Percentiles rank a stretch among this genome's conserved stretches.
These are phyloP conservation scores for Thunnus thynnus DNA, from an alignment of 2,113 vertebrate genomes.

Conservation along the genomic window DNA sequence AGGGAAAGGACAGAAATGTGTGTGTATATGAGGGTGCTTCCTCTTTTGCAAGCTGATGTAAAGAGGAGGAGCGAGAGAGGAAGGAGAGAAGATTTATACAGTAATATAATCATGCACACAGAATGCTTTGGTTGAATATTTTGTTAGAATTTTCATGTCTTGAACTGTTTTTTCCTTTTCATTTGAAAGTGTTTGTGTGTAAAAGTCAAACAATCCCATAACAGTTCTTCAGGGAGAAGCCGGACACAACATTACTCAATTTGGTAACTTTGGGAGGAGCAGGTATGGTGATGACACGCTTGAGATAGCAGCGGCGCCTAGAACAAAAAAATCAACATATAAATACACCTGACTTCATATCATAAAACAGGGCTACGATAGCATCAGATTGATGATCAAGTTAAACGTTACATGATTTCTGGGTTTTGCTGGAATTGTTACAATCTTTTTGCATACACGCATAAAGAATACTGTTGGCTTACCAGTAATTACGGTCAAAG, in stretches of 20 bases:
- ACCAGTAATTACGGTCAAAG: not conserved
- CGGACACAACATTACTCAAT: constrained; percentile 56
- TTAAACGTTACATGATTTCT: not conserved
- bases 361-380: not conserved
- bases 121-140: too few species aligned
- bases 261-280: constrained; percentile 54
- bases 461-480: not conserved
- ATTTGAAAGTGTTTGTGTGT: not conserved
- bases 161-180: not conserved
- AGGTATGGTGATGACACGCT: constrained; percentile 70
- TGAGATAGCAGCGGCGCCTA: constrained; percentile 75
- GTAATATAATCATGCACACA: too few species aligned
- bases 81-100: too few species aligned
- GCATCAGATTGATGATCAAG: not conserved
- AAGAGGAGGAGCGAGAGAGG: too few species aligned
- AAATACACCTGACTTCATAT: not conserved
- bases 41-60: too few species aligned
- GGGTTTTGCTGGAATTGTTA: not conserved
- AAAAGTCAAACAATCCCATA: too few species aligned
- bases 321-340: not conserved
- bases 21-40: too few species aligned
- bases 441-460: not conserved
- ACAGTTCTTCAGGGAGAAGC: constrained; percentile 59
- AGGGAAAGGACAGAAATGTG: too few species aligned
- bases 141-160: not conserved